These are phyloP conservation scores for Gorsachius goisagi DNA, from an alignment of 2,113 vertebrate genomes.

Conservation along the genomic window DNA sequence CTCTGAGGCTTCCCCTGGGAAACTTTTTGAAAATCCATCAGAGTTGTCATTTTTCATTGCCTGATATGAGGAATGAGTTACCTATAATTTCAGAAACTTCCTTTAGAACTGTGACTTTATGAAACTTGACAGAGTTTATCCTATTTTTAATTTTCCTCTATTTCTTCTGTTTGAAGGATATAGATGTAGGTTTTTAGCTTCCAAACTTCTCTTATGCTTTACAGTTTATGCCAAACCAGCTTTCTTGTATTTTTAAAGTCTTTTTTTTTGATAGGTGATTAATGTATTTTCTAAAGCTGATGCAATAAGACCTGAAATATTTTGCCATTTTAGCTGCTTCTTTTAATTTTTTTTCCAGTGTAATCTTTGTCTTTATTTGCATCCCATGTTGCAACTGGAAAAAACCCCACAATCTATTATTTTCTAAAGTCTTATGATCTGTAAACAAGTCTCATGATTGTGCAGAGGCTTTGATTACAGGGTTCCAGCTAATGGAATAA, in stretches of 20 bases:
- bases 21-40: not conserved
- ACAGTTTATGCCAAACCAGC: not conserved
- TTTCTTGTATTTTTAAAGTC: not conserved
- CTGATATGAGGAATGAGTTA: not conserved
- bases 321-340: not conserved
- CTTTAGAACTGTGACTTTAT: not conserved
- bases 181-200: not conserved
- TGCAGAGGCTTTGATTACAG: conserved; percentile 47
- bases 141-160: not conserved
- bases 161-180: not conserved
- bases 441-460: conserved; percentile 31
- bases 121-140: not conserved
- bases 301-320: not conserved
- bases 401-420: not conserved
- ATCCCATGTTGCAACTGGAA: not conserved
- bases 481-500: conserved; percentile 61
- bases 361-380: not conserved
- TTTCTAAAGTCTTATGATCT: conserved; percentile 19
- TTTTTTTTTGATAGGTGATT: not conserved
- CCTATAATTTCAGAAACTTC: not conserved
- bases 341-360: not conserved
- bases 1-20: not conserved
- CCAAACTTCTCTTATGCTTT: not conserved
- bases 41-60: not conserved
- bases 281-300: not conserved